These are phyloP conservation scores for Synaphobranchus kaupii DNA, from an alignment of 2,797 vertebrate genomes.

Conservation along the genomic window DNA sequence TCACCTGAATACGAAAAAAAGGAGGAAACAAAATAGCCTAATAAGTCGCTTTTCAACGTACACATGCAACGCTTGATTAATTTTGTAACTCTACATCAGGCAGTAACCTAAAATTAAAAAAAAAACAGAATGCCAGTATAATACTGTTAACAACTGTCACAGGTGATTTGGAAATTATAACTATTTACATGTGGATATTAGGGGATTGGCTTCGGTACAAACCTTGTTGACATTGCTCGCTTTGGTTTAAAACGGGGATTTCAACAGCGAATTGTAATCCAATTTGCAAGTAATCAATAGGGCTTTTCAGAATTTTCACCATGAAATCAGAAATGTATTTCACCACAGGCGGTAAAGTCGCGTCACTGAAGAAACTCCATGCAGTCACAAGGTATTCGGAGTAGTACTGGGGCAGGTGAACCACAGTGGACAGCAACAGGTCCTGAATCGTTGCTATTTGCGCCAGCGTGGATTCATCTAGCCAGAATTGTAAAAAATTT, in stretches of 20 bases:
- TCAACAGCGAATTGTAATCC: constrained; percentile 69
- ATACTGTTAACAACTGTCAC: not conserved
- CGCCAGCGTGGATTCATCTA: constrained; percentile 35
- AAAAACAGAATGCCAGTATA: not conserved
- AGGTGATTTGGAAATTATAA: not conserved
- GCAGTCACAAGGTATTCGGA: constrained; percentile 52
- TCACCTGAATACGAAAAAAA: constrained; percentile 66
- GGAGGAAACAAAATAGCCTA: not conserved
- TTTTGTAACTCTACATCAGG: not conserved
- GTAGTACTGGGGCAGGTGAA: constrained; percentile 50
- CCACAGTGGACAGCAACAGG: constrained; percentile 53
- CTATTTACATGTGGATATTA: not conserved
- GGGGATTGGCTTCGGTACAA: not conserved
- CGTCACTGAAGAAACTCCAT: constrained; percentile 55
- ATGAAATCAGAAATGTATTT: constrained; percentile 54
- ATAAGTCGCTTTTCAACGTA: constrained; percentile 6
- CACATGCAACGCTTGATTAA: not conserved
- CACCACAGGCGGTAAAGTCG: constrained; percentile 47
- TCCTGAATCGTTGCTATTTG: constrained; percentile 51
- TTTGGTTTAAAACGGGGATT: constrained; percentile 60
- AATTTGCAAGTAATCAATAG: constrained; percentile 65
- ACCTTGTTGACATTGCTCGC: constrained; percentile 72
- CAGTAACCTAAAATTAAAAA: not conserved
- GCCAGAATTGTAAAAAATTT: constrained; percentile 46
- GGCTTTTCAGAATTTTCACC: constrained; percentile 54